phyloP scores from a whole-genome alignment of 2,113 vertebrate genomes.

The Struthidea cinerea region DNA sequence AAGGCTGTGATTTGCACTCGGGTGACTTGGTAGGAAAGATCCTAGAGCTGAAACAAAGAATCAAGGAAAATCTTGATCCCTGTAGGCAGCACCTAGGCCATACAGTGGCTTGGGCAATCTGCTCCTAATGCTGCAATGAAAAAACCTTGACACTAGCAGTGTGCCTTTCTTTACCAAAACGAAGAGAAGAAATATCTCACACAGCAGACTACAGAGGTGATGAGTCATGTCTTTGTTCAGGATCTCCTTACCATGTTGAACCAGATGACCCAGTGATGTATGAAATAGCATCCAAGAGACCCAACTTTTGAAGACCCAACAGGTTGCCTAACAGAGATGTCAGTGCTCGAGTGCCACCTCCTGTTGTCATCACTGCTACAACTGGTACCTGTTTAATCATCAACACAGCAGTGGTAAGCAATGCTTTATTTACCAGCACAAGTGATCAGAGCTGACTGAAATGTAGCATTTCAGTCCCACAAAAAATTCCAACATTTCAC shows the following conservation, averaged over 20 bases:
- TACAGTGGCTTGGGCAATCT: neutral
- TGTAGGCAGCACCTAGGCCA: neutral
- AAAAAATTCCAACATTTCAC: neutral
- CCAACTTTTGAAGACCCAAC: conserved; percentile 76
- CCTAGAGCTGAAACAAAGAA: neutral
- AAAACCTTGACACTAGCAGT: neutral
- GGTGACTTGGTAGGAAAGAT: neutral
- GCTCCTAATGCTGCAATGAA: neutral
- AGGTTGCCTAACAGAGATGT: conserved; percentile 78
- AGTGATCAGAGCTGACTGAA: neutral
- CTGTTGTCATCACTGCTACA: conserved; percentile 81
- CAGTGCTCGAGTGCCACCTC: conserved; percentile 82
- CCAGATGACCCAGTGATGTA: conserved; percentile 86
- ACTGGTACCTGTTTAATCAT: conserved; percentile 75
- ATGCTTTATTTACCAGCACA: neutral
- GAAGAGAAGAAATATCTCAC: neutral
- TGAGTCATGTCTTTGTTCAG: neutral
- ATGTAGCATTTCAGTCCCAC: neutral
- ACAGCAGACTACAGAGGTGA: neutral
- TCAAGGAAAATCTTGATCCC: neutral
- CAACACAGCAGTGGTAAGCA: neutral
- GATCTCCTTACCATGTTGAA: conserved; percentile 81
- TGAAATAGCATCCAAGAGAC: conserved; percentile 77
- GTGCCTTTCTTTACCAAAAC: neutral
- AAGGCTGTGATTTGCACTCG: neutral